phyloP scores from a whole-genome alignment of 2,113 vertebrate species.

The Macrotus californicus region DNA sequence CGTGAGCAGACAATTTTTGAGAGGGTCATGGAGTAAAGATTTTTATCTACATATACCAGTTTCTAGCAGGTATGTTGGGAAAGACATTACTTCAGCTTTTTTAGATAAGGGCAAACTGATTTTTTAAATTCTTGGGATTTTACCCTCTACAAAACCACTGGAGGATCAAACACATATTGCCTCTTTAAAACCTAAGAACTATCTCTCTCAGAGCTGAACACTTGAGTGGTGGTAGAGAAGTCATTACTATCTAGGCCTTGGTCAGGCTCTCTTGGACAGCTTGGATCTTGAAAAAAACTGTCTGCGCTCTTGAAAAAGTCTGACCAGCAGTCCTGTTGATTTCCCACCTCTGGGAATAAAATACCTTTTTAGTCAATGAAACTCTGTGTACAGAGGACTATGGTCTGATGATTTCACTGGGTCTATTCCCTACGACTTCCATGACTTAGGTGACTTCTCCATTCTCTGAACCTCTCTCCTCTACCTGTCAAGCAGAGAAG shows the following conservation, averaged over 20 bases:
- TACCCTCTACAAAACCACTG: not conserved
- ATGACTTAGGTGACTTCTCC: not conserved
- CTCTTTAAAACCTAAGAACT: not conserved
- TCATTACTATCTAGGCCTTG: too few relatives aligned
- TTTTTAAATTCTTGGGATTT: not conserved
- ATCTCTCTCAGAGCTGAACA: not conserved
- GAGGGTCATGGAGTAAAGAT: not conserved
- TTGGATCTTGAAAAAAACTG: not conserved
- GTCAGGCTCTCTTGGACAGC: not conserved
- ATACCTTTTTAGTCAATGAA: not conserved
- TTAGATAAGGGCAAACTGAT: not conserved
- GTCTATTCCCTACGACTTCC: not conserved
- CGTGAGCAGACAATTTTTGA: not conserved
- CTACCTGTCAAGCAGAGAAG: not conserved
- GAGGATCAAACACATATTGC: not conserved
- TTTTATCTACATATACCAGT: not conserved
- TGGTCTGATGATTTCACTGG: not conserved
- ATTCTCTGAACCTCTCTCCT: not conserved
- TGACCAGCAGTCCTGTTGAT: not conserved
- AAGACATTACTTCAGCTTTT: not conserved
- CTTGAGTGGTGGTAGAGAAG: not conserved
- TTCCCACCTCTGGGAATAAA: not conserved
- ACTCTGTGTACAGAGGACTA: not conserved
- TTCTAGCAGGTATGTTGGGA: not conserved
- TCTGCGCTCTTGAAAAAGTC: not conserved